phyloP scores from a whole-genome alignment of 2,113 vertebrate species.

The Tricholaema leucomelas region DNA sequence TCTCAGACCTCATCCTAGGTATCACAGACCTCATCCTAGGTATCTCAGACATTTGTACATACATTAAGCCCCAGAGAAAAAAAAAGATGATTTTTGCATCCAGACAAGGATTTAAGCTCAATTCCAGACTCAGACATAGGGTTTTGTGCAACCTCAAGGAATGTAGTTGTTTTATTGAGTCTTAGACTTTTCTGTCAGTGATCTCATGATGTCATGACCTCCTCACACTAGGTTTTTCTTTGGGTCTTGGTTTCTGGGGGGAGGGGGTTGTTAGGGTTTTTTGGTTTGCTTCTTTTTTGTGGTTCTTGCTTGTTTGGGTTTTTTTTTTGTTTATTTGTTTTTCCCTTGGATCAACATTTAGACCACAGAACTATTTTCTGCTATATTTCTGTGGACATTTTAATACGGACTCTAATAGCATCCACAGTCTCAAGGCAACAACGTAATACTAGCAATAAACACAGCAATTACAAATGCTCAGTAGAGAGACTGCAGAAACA shows the following conservation, averaged over 20 bases:
- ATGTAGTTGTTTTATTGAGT: background rate
- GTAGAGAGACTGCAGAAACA: background rate
- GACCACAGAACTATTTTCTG: background rate
- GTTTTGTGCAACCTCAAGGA: background rate
- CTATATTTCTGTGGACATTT: background rate
- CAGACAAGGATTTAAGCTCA: background rate
- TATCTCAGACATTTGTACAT: background rate
- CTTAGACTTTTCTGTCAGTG: background rate
- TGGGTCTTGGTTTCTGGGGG: background rate
- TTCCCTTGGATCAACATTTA: background rate
- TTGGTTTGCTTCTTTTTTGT: fast-evolving
- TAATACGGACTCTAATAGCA: background rate
- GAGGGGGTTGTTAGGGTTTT: no score
- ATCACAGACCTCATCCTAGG: no score
- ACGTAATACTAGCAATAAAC: background rate
- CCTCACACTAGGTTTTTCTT: background rate
- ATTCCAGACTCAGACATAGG: background rate
- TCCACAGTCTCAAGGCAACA: background rate
- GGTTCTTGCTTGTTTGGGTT: background rate
- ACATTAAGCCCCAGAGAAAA: background rate
- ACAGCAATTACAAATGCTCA: background rate
- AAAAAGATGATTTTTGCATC: background rate
- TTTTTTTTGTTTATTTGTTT: background rate
- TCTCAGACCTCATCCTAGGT: no score
- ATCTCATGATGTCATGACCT: background rate